Evolutionary conservation across 2,113 vertebrate species (phyloP).

Genomic region (Plestiodon gilberti): DNA sequence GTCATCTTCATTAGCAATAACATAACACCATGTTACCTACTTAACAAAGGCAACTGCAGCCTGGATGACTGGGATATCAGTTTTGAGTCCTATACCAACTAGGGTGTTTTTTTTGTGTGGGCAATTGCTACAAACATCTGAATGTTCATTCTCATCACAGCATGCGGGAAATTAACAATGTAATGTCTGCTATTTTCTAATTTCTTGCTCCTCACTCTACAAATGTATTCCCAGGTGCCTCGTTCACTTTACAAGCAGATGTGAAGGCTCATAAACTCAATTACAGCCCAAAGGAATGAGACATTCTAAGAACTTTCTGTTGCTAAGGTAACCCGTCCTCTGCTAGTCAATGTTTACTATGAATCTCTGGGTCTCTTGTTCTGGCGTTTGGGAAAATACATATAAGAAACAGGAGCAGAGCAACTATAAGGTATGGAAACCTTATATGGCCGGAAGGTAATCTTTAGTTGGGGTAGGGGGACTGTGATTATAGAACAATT

Average conservation of each 20-base stretch:
- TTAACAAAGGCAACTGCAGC: not conserved
- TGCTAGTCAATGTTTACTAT: constrained; percentile 49
- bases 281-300: constrained; percentile 66
- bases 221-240: constrained; percentile 64
- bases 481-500: not conserved
- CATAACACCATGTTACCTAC: not conserved
- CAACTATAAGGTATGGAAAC: not conserved
- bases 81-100: constrained; percentile 3
- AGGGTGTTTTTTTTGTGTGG: constrained; percentile 12
- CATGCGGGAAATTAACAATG: constrained; percentile 47
- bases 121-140: constrained; percentile 19
- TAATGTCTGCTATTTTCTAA: constrained; percentile 63
- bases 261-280: constrained; percentile 66
- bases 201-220: constrained; percentile 58
- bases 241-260: constrained; percentile 69
- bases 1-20: not conserved
- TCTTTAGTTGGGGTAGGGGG: not conserved
- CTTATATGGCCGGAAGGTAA: not conserved
- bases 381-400: constrained; percentile 27
- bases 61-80: constrained; percentile 5
- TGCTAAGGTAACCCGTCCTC: constrained; percentile 69
- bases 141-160: constrained; percentile 50
- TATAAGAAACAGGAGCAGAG: not conserved
- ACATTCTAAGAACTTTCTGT: constrained; percentile 57
- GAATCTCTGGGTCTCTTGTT: constrained; percentile 54